phyloP scores from a whole-genome alignment of 2,113 vertebrate species.

The Mesoclemmys tuberculata region DNA sequence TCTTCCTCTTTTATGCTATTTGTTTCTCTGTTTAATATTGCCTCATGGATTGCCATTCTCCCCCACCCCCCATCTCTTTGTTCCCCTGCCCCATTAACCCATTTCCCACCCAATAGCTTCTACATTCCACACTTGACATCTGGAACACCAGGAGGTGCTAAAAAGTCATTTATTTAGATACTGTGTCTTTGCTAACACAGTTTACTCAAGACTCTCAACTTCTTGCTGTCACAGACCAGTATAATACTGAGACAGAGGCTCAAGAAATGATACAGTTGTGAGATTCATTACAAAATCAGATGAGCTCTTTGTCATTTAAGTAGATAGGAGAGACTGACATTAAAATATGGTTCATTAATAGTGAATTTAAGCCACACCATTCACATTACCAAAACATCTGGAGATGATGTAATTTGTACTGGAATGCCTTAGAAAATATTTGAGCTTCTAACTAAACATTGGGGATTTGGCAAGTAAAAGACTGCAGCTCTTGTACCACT shows the following conservation, averaged over 20 bases:
- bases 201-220: conserved; percentile 41
- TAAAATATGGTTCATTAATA: conserved; percentile 81
- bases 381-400: conserved; percentile 77
- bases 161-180: conserved; percentile 29
- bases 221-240: conserved; percentile 4
- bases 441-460: conserved; percentile 77
- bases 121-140: not conserved
- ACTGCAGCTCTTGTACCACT: conserved; percentile 34
- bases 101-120: not conserved
- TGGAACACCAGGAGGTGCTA: no score
- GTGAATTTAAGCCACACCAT: conserved; percentile 74
- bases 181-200: conserved; percentile 34
- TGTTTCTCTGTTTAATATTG: not conserved
- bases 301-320: conserved; percentile 77
- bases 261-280: conserved; percentile 59
- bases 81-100: not conserved
- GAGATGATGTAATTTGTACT: conserved; percentile 73
- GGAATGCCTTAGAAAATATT: conserved; percentile 69
- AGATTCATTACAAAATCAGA: conserved; percentile 80
- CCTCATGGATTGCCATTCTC: not conserved
- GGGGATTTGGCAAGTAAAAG: conserved; percentile 69
- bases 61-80: not conserved
- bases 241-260: conserved; percentile 46
- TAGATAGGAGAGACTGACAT: conserved; percentile 76
- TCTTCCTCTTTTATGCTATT: not conserved